Evolutionary conservation across 2,797 vertebrate species (phyloP).

Genomic region (Molossus alvarezi): DNA sequence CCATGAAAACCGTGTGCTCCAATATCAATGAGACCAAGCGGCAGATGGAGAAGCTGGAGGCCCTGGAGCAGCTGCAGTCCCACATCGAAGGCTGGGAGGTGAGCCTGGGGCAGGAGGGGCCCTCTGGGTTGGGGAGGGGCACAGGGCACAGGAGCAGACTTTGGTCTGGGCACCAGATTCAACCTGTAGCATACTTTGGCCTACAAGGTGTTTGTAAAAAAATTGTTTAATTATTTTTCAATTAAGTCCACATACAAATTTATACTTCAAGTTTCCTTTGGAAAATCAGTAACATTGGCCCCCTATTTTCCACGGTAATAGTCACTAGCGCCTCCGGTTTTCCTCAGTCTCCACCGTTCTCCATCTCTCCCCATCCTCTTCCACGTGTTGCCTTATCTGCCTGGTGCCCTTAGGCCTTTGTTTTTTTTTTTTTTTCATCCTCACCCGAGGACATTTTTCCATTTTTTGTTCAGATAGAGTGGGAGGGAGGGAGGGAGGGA

Average conservation of each 20-base stretch:
- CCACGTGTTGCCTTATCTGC: not conserved
- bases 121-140: not conserved
- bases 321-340: accelerated
- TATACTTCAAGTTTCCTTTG: not conserved
- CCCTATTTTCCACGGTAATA: accelerated
- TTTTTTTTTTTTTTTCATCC: not conserved
- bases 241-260: not conserved
- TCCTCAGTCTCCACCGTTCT: not conserved
- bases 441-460: no score
- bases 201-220: not conserved
- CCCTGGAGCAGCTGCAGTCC: slow-evolving; percentile 98
- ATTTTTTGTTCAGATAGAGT: no score
- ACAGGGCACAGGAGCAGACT: accelerated
- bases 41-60: slow-evolving; percentile 99
- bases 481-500: no score
- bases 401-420: not conserved
- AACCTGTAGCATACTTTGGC: accelerated
- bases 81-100: slow-evolving; percentile 99
- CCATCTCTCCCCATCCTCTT: not conserved
- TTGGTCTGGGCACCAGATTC: not conserved
- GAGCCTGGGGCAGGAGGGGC: slow-evolving; percentile 69
- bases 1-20: slow-evolving; percentile 98
- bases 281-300: not conserved
- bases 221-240: not conserved
- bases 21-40: slow-evolving; percentile 99